These are phyloP conservation scores for Sebastes taczanowskii DNA, from an alignment of 2,797 vertebrate genomes.

Conservation along the genomic window DNA sequence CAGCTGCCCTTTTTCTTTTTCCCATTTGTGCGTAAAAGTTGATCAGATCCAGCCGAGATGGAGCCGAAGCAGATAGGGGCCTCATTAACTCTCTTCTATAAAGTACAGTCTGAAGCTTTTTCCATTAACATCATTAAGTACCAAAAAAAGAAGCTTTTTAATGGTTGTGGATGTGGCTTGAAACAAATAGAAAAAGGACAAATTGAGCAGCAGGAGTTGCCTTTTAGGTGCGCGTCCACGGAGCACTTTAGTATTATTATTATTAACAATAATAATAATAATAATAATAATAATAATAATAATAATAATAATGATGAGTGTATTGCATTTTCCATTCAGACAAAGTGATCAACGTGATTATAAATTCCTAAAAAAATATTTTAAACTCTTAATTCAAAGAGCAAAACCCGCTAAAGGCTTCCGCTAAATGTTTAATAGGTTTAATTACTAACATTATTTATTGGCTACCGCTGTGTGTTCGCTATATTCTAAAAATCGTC, in stretches of 20 bases:
- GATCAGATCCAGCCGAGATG: not conserved
- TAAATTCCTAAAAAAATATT: not conserved
- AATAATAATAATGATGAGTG: constrained; percentile 2
- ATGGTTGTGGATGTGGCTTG: not conserved
- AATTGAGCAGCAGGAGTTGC: not conserved
- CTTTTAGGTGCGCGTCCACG: not conserved
- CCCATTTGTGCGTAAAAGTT: constrained; percentile 12
- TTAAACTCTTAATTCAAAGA: not conserved
- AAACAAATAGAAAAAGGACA: not conserved
- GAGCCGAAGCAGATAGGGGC: not conserved
- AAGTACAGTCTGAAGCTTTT: not conserved
- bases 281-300: not conserved
- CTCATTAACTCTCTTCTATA: not conserved
- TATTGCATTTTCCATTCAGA: not conserved
- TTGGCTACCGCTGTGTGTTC: not conserved
- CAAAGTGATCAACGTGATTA: no score
- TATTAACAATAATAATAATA: no score
- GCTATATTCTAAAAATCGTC: not conserved
- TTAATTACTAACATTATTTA: not conserved
- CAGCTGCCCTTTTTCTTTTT: not conserved
- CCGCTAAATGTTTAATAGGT: fast-evolving
- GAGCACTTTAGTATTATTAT: not conserved
- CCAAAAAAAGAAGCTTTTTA: not conserved
- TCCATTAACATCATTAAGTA: not conserved
- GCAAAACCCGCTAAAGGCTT: not conserved